phyloP scores from a whole-genome alignment of 2,797 vertebrate genomes.

The Sitta carolinensis region DNA sequence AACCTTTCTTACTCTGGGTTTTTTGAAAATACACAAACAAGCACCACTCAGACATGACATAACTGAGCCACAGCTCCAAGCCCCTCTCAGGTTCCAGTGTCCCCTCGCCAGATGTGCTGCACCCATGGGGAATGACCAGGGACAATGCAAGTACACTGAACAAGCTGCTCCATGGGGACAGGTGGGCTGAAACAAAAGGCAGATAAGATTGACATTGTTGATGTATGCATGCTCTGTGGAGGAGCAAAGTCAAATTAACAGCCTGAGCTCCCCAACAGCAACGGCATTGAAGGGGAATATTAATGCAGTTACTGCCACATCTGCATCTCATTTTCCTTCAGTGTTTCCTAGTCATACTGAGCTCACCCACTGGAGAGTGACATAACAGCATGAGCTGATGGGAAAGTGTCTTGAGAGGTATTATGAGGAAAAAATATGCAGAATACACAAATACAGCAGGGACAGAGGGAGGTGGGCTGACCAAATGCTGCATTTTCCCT shows the following conservation, averaged over 20 bases:
- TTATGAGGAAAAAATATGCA: neutral
- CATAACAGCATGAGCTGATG: conserved; percentile 24
- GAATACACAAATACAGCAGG: neutral
- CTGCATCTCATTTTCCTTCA: conserved; percentile 35
- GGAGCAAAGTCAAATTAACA: conserved; percentile 45
- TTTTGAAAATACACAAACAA: conserved; percentile 47
- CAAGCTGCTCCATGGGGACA: neutral
- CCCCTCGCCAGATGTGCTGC: conserved; percentile 41
- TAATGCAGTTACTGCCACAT: conserved; percentile 26
- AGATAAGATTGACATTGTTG: conserved; percentile 38
- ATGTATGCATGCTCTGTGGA: neutral
- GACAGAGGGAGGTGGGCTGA: neutral
- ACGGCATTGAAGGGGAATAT: neutral
- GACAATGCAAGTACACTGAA: neutral
- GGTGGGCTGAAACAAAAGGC: conserved; percentile 3
- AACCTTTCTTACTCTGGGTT: neutral
- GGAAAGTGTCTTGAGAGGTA: conserved; percentile 11
- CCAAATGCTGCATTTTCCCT: neutral
- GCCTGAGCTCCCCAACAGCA: conserved; percentile 4
- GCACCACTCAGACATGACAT: conserved; percentile 42
- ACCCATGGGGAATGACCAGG: neutral
- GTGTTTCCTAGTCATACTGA: conserved; percentile 16
- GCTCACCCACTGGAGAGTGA: conserved; percentile 53
- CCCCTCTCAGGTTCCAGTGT: conserved; percentile 3
- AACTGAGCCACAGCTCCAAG: conserved; percentile 35